Percentiles rank a stretch among this genome's conserved stretches.
phyloP scores from a whole-genome alignment of 2,113 vertebrate genomes.

The Aythya baeri region DNA sequence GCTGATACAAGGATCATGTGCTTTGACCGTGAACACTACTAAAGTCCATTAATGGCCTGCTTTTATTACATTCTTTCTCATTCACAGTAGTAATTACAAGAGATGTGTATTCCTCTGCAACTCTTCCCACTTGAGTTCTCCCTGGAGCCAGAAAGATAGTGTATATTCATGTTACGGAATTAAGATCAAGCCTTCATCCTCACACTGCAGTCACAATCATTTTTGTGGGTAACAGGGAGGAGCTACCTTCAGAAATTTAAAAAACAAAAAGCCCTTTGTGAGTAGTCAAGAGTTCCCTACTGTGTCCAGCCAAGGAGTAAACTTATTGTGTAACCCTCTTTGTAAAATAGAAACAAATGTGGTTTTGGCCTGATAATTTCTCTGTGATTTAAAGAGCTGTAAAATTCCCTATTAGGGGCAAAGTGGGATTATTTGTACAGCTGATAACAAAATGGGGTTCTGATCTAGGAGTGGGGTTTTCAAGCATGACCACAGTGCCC shows the following conservation, averaged over 20 bases:
- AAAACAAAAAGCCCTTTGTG: neutral
- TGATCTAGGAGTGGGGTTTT: neutral
- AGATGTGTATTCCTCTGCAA: neutral
- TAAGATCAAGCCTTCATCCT: neutral
- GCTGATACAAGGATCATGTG: neutral
- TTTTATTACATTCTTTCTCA: slow-evolving; percentile 10
- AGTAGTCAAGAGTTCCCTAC: neutral
- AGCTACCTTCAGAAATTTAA: neutral
- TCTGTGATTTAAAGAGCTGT: neutral
- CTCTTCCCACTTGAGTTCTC: neutral
- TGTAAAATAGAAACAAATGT: neutral
- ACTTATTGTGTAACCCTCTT: neutral
- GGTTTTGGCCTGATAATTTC: neutral
- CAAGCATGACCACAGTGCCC: neutral
- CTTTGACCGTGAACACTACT: neutral
- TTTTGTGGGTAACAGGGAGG: neutral
- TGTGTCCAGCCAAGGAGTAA: neutral
- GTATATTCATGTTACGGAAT: neutral
- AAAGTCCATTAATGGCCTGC: neutral
- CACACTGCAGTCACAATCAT: neutral
- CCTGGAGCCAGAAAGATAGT: neutral
- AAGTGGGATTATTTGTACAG: neutral
- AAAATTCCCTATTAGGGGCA: neutral
- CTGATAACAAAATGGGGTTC: neutral
- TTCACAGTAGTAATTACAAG: neutral